Evolutionary conservation across 2,797 vertebrate species (phyloP), one percentile per base, ranked within the genome.

Genomic region (Semotilus atromaculatus): DNA sequence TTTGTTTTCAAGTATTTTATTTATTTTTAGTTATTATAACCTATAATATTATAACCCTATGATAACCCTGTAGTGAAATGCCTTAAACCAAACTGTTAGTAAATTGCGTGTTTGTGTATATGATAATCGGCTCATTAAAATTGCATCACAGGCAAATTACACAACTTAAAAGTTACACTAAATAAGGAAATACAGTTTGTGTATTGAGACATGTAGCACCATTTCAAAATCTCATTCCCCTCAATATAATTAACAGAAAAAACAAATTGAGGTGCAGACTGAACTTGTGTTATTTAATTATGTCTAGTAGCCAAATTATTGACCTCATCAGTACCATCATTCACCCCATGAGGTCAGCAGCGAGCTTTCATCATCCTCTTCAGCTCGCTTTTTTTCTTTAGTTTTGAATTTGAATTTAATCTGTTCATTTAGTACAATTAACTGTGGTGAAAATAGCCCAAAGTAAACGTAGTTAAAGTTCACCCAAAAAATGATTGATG

Each of bases 311-410:
- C 21, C 5, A n/a, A 16, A 38, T 11, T 26, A 58, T 84, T 3
- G 1, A 45, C 18, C 29, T 26, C 19, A 10, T 68, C 36, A 76
- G 40, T 87, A 31, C 82, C 68, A 31, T 26, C 43, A 14, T 76
- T 80, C 38, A 81, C 62, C 86, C 55, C 82, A 62, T 29, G 86
- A 81, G 86, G 77, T 74, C 86, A 84, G 71, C 45, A 68, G 40
- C 51, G 67, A 70, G 64, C n/a, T 79, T n/a, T 26, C 9, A 38
- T 13, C 14, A 16, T 16, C 1, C 26, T 53, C 13, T 43, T 64
- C 26, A 45, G 3, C 53, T 60, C 6, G 2, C 66, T 31, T 31
- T 64, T 1, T 19, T 23, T 77, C 3, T 18, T 78, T 34, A 64
- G 31, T 58, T 55, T 81, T 55, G 19, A 23, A 36, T 38, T n/a